A percentile compares a stretch with the other conserved stretches of the same genome.
Conservation (phyloP, 2,888 invertebrate species). For the Diogma glabrata region DNA sequence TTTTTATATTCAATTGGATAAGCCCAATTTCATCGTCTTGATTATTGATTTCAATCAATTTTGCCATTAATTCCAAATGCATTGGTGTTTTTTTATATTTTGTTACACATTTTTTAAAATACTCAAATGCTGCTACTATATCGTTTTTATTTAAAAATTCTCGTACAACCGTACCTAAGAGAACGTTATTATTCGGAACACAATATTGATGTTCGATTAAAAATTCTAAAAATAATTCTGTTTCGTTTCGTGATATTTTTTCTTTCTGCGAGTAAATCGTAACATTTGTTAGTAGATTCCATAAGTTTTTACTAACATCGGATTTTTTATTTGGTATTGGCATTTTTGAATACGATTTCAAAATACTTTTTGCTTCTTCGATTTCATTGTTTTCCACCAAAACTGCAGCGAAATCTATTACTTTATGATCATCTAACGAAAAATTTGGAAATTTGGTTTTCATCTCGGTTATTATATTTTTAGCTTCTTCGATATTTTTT, state of each 20-base stretch:
- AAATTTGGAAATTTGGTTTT: slow-evolving; percentile 43
- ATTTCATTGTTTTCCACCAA: slow-evolving; percentile 39
- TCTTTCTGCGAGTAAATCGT: too few species aligned
- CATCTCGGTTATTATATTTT: slow-evolving; percentile 41
- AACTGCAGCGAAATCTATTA: slow-evolving; percentile 49
- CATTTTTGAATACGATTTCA: slow-evolving; percentile 41
- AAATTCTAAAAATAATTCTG: slow-evolving; percentile 41
- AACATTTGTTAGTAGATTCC: slow-evolving; percentile 45
- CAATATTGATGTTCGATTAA: slow-evolving; percentile 44
- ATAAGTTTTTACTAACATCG: slow-evolving; percentile 48
- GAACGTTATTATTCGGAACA: slow-evolving; percentile 38
- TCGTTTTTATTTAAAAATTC: slow-evolving; percentile 45
- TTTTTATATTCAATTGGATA: slow-evolving; percentile 20
- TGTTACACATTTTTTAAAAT: slow-evolving; percentile 39
- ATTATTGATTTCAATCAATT: slow-evolving; percentile 32
- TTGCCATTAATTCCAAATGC: slow-evolving; percentile 47
- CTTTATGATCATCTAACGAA: slow-evolving; percentile 50
- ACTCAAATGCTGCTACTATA: slow-evolving; percentile 38
- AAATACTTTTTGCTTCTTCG: slow-evolving; percentile 31
- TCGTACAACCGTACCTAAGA: slow-evolving; percentile 51
- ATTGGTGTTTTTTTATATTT: slow-evolving; percentile 50
- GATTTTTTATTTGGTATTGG: slow-evolving; percentile 37
- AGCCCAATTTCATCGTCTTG: slow-evolving; percentile 18
- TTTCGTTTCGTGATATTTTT: slow-evolving; percentile 25
- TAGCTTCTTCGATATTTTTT: slow-evolving; percentile 43